Evolutionary conservation across 2,113 vertebrate genomes (phyloP), one percentile per base, ranked within the genome.

Genomic region (Symphodus melops): DNA sequence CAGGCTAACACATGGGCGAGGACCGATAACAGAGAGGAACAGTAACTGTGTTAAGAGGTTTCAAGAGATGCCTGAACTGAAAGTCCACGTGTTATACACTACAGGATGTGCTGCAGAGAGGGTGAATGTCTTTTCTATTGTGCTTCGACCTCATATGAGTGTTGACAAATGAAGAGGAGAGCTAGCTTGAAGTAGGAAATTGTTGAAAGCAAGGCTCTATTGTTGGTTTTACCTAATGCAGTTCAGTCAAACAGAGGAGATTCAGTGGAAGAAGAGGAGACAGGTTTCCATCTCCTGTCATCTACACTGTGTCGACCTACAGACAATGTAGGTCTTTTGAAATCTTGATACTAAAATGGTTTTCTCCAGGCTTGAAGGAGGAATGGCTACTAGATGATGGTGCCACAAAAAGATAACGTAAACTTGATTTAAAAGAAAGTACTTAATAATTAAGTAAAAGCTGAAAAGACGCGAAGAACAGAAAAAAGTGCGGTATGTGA

Each of bases 211-310:
- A n/a, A 16, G 0, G n/a, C 10, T 62, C 39, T 25, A 37, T 41
- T 58, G 53, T 55, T 70, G 63, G 58, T 25, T 39, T 58, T 1
- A 54, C 11, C n/a, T 17, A 75, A 72, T 72, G 48, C 5, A 55
- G 48, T 70, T 57, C 14, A 74, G 55, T 58, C 28, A 68, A 25
- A 46, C 20, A 62, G 33, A 79, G 46, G 28, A 33, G 62, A 36
- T 2, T 57, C 14, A 56, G 63, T 23, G 75, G 37, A 59, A 55
- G 61, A 51, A 19, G 36, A 61, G 28, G 14, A 28, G 28, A 55
- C n/a, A 19, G 51, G 61, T 4, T 14, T 17, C 53, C 23, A 23
- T 37, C 10, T 25, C 23, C 54, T 23, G 36, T 10, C 37, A 20
- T 36, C 39, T 54, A 42, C 36, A 42, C 19, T 8, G 9, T 21